These are phyloP conservation scores for Hybos culiciformis DNA, from an alignment of 2,888 invertebrate species.

Conservation along the genomic window DNA sequence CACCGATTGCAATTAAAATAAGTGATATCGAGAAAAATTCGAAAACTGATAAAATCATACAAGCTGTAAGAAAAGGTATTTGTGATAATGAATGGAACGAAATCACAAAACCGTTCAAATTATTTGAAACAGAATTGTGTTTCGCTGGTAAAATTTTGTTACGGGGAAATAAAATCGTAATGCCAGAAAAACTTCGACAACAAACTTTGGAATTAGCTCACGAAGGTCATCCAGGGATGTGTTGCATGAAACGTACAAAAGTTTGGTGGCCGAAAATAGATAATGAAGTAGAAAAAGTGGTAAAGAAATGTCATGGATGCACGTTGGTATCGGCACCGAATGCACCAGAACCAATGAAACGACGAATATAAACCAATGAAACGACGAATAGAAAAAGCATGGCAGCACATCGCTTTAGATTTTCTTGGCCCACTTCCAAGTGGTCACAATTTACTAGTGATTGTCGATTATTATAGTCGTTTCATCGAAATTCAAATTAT, in stretches of 20 bases:
- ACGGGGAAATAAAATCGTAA: slow-evolving; percentile 6
- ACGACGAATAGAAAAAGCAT: no score
- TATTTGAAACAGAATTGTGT: slow-evolving; percentile 2
- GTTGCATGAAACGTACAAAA: slow-evolving; percentile 14
- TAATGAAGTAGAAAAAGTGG: slow-evolving; percentile 22
- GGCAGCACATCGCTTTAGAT: no score
- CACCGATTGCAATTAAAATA: background rate
- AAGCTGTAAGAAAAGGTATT: background rate
- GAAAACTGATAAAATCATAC: background rate
- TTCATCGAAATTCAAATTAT: no score
- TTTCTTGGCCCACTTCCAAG: no score
- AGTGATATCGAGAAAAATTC: slow-evolving; percentile 1
- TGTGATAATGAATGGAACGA: background rate
- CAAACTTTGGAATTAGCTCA: slow-evolving; percentile 17
- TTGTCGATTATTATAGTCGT: no score
- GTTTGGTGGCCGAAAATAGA: slow-evolving; percentile 19
- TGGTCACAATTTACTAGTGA: no score
- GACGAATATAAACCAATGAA: slow-evolving; percentile 16
- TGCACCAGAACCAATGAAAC: slow-evolving; percentile 19
- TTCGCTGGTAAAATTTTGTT: slow-evolving; percentile 7
- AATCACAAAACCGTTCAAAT: background rate
- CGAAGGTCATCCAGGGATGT: slow-evolving; percentile 25
- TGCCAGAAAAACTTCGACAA: slow-evolving; percentile 3
- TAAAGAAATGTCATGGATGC: no score
- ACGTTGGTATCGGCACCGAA: no score